These are phyloP conservation scores for Plagodis pulveraria DNA, from an alignment of 2,888 invertebrate species.

Conservation along the genomic window DNA sequence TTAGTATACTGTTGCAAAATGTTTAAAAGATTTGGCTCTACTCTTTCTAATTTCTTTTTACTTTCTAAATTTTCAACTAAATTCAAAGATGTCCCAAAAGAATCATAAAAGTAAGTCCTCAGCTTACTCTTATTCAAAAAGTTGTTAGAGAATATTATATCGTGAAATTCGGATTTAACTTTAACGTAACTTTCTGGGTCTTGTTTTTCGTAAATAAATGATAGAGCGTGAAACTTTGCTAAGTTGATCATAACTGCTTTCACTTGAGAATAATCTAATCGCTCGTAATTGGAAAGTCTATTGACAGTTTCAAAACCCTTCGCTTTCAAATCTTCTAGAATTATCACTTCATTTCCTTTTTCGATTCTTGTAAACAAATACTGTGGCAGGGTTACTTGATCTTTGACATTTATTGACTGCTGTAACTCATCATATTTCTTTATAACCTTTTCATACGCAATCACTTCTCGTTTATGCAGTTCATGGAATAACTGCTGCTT, in stretches of 20 bases:
- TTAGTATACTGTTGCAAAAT: slow-evolving; percentile 57
- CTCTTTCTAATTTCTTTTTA: slow-evolving; percentile 51
- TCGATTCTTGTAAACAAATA: slow-evolving; percentile 57
- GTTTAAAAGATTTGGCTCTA: slow-evolving; percentile 55
- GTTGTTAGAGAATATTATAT: slow-evolving; percentile 62
- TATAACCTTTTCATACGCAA: slow-evolving; percentile 60
- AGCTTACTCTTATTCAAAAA: slow-evolving; percentile 69
- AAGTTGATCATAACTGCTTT: slow-evolving; percentile 57
- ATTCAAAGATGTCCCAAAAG: slow-evolving; percentile 64
- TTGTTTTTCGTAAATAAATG: slow-evolving; percentile 58
- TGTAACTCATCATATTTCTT: slow-evolving; percentile 58
- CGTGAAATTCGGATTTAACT: slow-evolving; percentile 53
- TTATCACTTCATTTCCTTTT: slow-evolving; percentile 64
- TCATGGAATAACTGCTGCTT: slow-evolving; percentile 69
- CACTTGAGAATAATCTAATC: slow-evolving; percentile 54
- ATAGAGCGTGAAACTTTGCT: slow-evolving; percentile 71
- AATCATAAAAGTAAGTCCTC: slow-evolving; percentile 64
- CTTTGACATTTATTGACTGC: slow-evolving; percentile 44
- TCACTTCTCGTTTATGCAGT: slow-evolving; percentile 69
- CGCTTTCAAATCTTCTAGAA: slow-evolving; percentile 64
- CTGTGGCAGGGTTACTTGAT: slow-evolving; percentile 56
- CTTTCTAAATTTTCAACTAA: slow-evolving; percentile 52
- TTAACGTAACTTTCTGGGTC: slow-evolving; percentile 45
- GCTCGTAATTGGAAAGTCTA: slow-evolving; percentile 52
- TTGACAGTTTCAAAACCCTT: slow-evolving; percentile 59